Evolutionary conservation across 2,797 vertebrate species (phyloP).

Genomic region (Anomalospiza imberbis): DNA sequence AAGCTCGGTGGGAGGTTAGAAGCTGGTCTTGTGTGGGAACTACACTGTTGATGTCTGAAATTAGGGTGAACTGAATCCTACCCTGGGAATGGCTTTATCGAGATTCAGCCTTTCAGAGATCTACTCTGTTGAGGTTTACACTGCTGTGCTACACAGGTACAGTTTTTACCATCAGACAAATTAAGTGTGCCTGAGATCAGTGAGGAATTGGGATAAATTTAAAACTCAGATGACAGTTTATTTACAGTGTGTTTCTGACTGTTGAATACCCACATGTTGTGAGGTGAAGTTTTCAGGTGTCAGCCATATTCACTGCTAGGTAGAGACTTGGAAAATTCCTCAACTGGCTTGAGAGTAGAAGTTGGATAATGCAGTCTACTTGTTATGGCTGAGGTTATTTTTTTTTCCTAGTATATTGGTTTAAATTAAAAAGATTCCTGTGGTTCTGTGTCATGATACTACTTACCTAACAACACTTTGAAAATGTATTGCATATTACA

Average conservation of each 20-base stretch:
- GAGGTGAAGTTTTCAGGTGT: not conserved
- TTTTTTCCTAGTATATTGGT: not conserved
- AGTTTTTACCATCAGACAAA: not conserved
- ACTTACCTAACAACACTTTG: not conserved
- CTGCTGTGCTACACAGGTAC: rapidly evolving
- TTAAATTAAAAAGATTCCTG: not conserved
- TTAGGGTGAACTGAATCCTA: not conserved
- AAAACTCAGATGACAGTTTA: not conserved
- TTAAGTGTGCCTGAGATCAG: not conserved
- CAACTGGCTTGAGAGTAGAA: not conserved
- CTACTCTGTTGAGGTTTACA: not conserved
- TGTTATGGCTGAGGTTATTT: not conserved
- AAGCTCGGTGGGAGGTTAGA: not conserved
- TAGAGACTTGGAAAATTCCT: not conserved
- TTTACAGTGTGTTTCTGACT: not conserved
- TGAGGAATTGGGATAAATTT: not conserved
- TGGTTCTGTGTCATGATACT: not conserved
- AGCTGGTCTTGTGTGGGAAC: not conserved
- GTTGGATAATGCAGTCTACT: not conserved
- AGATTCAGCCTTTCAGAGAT: not conserved
- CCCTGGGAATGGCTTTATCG: not conserved
- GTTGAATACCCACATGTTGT: not conserved
- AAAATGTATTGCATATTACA: not conserved
- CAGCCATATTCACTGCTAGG: not conserved
- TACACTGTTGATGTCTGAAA: not conserved